Conservation (phyloP, 2,888 invertebrate species). For the Isoperla grammatica region DNA sequence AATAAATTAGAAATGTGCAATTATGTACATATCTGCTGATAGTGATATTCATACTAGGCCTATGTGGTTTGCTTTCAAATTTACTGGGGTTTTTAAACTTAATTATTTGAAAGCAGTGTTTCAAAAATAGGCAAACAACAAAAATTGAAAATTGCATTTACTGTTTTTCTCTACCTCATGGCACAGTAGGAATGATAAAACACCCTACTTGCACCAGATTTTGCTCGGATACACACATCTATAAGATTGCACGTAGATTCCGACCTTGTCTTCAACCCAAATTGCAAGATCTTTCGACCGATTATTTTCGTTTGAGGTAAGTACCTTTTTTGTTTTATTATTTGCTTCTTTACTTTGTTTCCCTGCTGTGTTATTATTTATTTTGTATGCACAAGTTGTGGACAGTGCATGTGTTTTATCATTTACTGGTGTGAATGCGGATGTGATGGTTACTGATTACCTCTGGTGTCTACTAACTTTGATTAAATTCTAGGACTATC, state of each 20-base stretch:
- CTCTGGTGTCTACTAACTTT: not conserved
- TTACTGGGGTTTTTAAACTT: too few relatives aligned
- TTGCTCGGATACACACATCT: too few relatives aligned
- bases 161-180: too few relatives aligned
- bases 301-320: slow-evolving; percentile 23
- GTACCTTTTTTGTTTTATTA: slow-evolving; percentile 1
- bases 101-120: too few relatives aligned
- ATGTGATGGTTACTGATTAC: not conserved
- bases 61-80: too few relatives aligned
- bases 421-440: not conserved
- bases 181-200: too few relatives aligned
- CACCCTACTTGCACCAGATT: too few relatives aligned
- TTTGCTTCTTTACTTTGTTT: not conserved
- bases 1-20: too few relatives aligned
- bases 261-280: not conserved
- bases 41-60: too few relatives aligned
- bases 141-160: too few relatives aligned
- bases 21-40: too few relatives aligned
- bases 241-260: slow-evolving; percentile 5
- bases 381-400: not conserved
- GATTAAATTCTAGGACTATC: not conserved
- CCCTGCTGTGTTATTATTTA: not conserved
- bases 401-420: not conserved
- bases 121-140: too few relatives aligned
- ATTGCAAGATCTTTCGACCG: not conserved